A percentile compares a stretch with the other conserved stretches of the same genome.
These are phyloP conservation scores for Drosophila hamatofila DNA, from an alignment of 2,888 invertebrate genomes.

Conservation along the genomic window DNA sequence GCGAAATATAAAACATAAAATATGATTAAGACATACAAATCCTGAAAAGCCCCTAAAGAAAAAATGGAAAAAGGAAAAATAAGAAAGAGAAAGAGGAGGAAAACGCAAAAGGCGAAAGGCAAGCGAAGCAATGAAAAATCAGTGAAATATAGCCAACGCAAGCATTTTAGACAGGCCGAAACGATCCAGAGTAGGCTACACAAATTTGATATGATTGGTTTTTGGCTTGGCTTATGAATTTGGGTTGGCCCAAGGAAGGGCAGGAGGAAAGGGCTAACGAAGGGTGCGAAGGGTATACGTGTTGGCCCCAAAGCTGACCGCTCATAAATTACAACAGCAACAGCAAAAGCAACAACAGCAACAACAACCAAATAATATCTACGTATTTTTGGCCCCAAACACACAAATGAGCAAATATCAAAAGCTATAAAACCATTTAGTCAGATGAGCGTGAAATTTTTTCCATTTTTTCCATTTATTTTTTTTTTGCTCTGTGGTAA, in stretches of 20 bases:
- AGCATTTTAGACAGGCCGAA: slow-evolving; percentile 48
- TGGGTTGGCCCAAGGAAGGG: slow-evolving; percentile 13
- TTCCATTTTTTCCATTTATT: neutral
- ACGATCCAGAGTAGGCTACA: slow-evolving; percentile 44
- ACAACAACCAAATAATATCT: slow-evolving; percentile 56
- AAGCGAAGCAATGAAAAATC: slow-evolving; percentile 18
- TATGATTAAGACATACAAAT: slow-evolving; percentile 76
- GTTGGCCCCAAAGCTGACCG: slow-evolving; percentile 65
- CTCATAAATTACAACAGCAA: slow-evolving; percentile 72
- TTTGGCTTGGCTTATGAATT: slow-evolving; percentile 50
- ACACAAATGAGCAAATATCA: slow-evolving; percentile 77
- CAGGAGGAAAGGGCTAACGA: slow-evolving; percentile 62
- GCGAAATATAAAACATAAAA: slow-evolving; percentile 76
- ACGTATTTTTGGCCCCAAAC: slow-evolving; percentile 40
- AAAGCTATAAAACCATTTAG: slow-evolving; percentile 78
- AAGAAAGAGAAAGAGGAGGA: neutral
- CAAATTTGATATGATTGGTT: slow-evolving; percentile 70
- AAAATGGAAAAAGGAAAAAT: neutral
- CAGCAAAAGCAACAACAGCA: slow-evolving; percentile 26
- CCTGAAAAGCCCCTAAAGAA: slow-evolving; percentile 5
- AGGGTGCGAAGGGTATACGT: slow-evolving; percentile 20
- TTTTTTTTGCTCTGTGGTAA: slow-evolving; percentile 19
- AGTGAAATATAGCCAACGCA: slow-evolving; percentile 55
- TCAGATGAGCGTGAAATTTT: slow-evolving; percentile 77
- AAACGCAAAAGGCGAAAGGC: neutral